A percentile compares a stretch with the other conserved stretches of the same genome.
These are phyloP conservation scores for Ephestia elutella DNA, from an alignment of 1,140 invertebrate genomes.

Conservation along the genomic window DNA sequence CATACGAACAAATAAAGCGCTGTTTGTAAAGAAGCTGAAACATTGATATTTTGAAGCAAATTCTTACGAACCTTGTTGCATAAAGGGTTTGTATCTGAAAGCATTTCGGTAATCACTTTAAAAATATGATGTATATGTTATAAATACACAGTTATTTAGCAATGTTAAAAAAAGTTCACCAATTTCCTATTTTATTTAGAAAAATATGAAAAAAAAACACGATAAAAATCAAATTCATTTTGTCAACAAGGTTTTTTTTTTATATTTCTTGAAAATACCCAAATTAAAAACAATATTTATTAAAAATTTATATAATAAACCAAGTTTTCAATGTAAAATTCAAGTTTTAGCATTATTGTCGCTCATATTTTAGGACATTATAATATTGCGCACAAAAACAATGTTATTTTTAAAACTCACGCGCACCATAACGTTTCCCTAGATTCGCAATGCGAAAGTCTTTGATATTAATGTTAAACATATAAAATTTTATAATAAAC, in stretches of 20 bases:
- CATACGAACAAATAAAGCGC: conserved; percentile 30
- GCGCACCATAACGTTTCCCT: background rate
- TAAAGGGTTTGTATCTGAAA: conserved; percentile 43
- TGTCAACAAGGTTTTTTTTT: too few species aligned
- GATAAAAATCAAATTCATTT: too few species aligned
- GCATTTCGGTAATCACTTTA: background rate
- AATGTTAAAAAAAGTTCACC: too few species aligned
- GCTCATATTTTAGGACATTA: too few species aligned
- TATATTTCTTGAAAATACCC: too few species aligned
- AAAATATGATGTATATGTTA: background rate
- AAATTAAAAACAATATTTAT: too few species aligned
- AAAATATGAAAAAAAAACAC: too few species aligned
- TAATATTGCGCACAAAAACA: background rate
- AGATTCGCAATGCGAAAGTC: background rate
- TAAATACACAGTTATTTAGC: too few species aligned
- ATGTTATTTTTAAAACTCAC: background rate
- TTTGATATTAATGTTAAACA: background rate
- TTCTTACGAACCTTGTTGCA: conserved; percentile 58
- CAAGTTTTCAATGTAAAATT: too few species aligned
- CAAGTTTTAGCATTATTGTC: too few species aligned
- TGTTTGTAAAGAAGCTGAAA: conserved; percentile 38
- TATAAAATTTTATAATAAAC: background rate
- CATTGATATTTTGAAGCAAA: conserved; percentile 32
- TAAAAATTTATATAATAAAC: too few species aligned
- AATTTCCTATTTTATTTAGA: too few species aligned